A percentile compares a stretch with the other conserved stretches of the same genome.
These are phyloP conservation scores for Caranx ignobilis DNA, from an alignment of 2,113 vertebrate genomes.

Conservation along the genomic window DNA sequence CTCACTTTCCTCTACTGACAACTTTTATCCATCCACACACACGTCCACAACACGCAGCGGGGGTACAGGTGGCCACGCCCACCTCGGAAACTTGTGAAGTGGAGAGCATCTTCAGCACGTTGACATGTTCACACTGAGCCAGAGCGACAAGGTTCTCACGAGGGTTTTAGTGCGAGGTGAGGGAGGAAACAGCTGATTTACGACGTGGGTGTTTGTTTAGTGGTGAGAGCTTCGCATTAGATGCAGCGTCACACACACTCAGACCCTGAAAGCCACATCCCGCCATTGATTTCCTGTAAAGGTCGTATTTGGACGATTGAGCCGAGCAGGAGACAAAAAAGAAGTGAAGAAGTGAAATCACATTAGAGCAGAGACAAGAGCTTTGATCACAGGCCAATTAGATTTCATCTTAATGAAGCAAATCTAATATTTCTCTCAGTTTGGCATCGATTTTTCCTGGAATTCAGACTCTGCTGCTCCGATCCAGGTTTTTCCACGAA, in stretches of 20 bases:
- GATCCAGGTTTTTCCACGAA: neutral
- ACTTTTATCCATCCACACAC: too few species aligned
- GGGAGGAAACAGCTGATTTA: neutral
- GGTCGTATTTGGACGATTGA: constrained; percentile 15
- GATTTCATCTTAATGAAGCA: constrained; percentile 24
- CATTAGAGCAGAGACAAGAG: constrained; percentile 29
- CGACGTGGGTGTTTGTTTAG: neutral
- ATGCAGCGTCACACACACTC: constrained; percentile 3
- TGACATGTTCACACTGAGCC: too few species aligned
- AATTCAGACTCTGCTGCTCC: neutral
- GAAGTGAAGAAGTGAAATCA: constrained; percentile 33
- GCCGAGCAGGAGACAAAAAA: neutral
- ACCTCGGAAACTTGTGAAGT: too few species aligned
- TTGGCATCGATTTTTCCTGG: constrained; percentile 33
- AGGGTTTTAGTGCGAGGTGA: too few species aligned
- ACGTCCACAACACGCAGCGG: too few species aligned
- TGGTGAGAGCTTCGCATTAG: neutral
- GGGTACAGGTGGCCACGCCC: too few species aligned
- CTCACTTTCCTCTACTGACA: too few species aligned
- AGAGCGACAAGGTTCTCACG: too few species aligned
- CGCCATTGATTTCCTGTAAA: constrained; percentile 43
- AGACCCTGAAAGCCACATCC: neutral
- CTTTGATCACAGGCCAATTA: constrained; percentile 30
- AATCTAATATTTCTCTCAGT: constrained; percentile 42
- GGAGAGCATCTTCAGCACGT: too few species aligned